A percentile compares a stretch with the other conserved stretches of the same genome.
Conservation (phyloP, 2,797 vertebrate species). For the Syngnathus rostellatus region DNA sequence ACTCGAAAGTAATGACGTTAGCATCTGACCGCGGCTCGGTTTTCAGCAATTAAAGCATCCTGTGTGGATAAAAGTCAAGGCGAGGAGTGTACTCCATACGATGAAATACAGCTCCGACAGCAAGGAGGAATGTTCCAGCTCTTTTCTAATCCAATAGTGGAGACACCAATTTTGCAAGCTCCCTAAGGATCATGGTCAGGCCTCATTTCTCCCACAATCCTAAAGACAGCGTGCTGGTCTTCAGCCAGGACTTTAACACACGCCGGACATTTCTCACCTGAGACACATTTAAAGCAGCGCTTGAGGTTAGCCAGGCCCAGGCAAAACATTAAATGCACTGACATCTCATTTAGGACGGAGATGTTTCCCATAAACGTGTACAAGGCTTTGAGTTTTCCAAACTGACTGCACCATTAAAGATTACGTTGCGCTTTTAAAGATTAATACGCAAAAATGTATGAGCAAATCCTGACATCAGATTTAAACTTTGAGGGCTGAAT, state of each 20-base stretch:
- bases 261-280: slow-evolving; percentile 40
- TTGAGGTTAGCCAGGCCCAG: slow-evolving; percentile 29
- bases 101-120: slow-evolving; percentile 41
- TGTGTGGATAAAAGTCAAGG: slow-evolving; percentile 21
- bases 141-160: slow-evolving; percentile 43
- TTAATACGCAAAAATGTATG: background rate
- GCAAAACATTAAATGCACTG: slow-evolving; percentile 22
- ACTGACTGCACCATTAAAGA: background rate
- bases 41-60: slow-evolving; percentile 44
- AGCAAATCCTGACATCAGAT: background rate
- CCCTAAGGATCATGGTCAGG: slow-evolving; percentile 55
- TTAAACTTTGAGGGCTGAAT: background rate
- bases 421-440: slow-evolving; percentile 17
- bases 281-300: slow-evolving; percentile 15
- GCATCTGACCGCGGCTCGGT: slow-evolving; percentile 46
- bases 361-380: slow-evolving; percentile 16
- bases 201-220: slow-evolving; percentile 51
- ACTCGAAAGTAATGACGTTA: slow-evolving; percentile 45
- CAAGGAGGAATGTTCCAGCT: slow-evolving; percentile 35
- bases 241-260: slow-evolving; percentile 29
- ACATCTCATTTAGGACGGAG: slow-evolving; percentile 26
- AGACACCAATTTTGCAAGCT: slow-evolving; percentile 40
- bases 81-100: slow-evolving; percentile 18
- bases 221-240: slow-evolving; percentile 48
- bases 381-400: background rate